phyloP scores from a whole-genome alignment of 2,113 vertebrate genomes.

The Rhabdornis inornatus region DNA sequence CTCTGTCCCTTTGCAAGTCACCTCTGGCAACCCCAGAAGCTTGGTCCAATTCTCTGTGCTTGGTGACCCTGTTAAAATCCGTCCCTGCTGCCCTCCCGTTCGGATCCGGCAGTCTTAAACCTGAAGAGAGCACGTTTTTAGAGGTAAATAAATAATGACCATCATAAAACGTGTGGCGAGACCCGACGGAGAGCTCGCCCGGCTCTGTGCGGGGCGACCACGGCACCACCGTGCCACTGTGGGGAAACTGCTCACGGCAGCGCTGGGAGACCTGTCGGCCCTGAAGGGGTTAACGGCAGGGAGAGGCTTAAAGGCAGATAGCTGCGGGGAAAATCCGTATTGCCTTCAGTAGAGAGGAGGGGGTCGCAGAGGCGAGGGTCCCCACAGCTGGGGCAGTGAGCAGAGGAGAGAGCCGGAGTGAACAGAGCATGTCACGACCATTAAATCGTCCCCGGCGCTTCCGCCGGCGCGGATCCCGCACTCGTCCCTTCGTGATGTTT shows the following conservation, averaged over 20 bases:
- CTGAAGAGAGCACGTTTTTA: not conserved
- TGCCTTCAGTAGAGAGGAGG: not conserved
- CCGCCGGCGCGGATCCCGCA: constrained; percentile 35
- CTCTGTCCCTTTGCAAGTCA: not conserved
- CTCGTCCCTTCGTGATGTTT: constrained; percentile 72
- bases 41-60: not conserved
- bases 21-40: not conserved
- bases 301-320: not conserved
- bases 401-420: not conserved
- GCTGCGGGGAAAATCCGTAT: not conserved
- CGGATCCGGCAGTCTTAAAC: not conserved
- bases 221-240: not conserved
- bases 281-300: not conserved
- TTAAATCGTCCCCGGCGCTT: constrained; percentile 49
- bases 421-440: constrained; percentile 30
- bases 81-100: not conserved
- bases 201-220: not conserved
- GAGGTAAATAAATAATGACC: not conserved
- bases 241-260: not conserved
- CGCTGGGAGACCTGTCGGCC: not conserved
- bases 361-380: not conserved
- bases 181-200: not conserved
- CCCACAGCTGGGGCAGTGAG: not conserved
- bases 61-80: not conserved
- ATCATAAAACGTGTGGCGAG: not conserved